These are phyloP conservation scores for Lochmaea capreae DNA, from an alignment of 2,888 invertebrate genomes.

Conservation along the genomic window DNA sequence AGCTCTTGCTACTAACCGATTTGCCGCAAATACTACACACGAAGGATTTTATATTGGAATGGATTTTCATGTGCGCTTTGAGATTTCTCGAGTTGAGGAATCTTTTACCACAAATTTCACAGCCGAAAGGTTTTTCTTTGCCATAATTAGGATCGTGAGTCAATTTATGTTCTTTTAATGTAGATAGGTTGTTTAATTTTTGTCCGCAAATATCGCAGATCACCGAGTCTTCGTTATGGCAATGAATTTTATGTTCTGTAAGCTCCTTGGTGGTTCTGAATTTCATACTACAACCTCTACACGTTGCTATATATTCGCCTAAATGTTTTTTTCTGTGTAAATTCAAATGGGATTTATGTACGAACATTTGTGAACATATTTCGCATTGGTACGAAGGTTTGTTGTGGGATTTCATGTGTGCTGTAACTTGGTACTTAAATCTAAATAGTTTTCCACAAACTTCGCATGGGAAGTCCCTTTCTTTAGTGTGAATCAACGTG, in stretches of 20 bases:
- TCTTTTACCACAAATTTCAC: slow-evolving; percentile 65
- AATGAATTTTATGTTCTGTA: slow-evolving; percentile 54
- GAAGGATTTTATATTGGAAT: slow-evolving; percentile 53
- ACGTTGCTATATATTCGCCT: slow-evolving; percentile 60
- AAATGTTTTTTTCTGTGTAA: slow-evolving; percentile 72
- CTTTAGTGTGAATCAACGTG: slow-evolving; percentile 58
- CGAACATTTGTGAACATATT: slow-evolving; percentile 71
- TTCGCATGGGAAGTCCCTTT: slow-evolving; percentile 57
- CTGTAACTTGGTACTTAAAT: slow-evolving; percentile 59
- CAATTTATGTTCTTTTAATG: slow-evolving; percentile 56
- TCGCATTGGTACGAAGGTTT: slow-evolving; percentile 71
- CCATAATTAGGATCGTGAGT: slow-evolving; percentile 55
- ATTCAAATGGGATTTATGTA: slow-evolving; percentile 72
- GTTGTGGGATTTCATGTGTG: slow-evolving; percentile 69
- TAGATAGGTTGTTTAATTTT: slow-evolving; percentile 51
- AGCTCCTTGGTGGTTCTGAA: slow-evolving; percentile 57
- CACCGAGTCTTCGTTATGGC: slow-evolving; percentile 55
- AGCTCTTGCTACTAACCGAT: slow-evolving; percentile 58
- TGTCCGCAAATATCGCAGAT: slow-evolving; percentile 57
- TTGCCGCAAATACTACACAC: slow-evolving; percentile 62
- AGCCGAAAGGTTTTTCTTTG: slow-evolving; percentile 57
- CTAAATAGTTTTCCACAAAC: slow-evolving; percentile 60
- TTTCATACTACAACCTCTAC: slow-evolving; percentile 58
- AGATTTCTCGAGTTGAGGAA: slow-evolving; percentile 62
- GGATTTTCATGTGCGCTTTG: slow-evolving; percentile 57